Conservation (phyloP, 1,140 invertebrate genomes). For the Lordiphosa stackelbergi region DNA sequence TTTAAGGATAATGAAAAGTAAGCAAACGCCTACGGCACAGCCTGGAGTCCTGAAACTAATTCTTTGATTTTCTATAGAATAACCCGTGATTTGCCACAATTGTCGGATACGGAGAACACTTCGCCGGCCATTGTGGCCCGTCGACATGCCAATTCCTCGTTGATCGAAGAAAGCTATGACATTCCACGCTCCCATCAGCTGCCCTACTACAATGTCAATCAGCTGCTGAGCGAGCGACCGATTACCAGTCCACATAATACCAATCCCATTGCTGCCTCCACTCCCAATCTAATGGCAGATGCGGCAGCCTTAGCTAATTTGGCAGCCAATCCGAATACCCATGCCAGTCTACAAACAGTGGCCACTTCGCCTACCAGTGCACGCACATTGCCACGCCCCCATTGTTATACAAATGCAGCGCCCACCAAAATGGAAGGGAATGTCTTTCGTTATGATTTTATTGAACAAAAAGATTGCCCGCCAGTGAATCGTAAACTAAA, state of each 20-base stretch:
- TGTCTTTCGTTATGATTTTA: constrained; percentile 80
- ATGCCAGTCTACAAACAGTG: constrained; percentile 1
- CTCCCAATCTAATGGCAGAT: constrained; percentile 67
- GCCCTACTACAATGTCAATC: constrained; percentile 74
- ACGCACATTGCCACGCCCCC: constrained; percentile 76
- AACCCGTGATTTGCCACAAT: constrained; percentile 61
- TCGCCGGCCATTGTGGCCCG: constrained; percentile 70
- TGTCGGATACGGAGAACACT: constrained; percentile 77
- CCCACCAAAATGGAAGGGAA: constrained; percentile 80
- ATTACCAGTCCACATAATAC: constrained; percentile 60
- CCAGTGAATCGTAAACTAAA: constrained; percentile 88
- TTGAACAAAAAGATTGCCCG: constrained; percentile 80
- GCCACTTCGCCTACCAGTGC: constrained; percentile 49
- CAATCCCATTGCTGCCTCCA: constrained; percentile 66
- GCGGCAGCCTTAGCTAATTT: constrained; percentile 16
- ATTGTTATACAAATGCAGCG: constrained; percentile 86
- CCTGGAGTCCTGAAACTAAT: too few species aligned
- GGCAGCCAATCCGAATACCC: constrained; percentile 1
- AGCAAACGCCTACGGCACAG: background rate
- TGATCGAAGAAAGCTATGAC: constrained; percentile 84
- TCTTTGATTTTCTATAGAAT: constrained; percentile 27
- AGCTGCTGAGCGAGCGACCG: constrained; percentile 65
- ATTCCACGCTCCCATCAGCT: constrained; percentile 83
- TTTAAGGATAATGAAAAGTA: constrained; percentile 75
- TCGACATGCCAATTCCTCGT: constrained; percentile 56